Evolutionary conservation across 2,797 vertebrate species (phyloP), one percentile per base, ranked within the genome.

Genomic region (Xenopus petersii): DNA sequence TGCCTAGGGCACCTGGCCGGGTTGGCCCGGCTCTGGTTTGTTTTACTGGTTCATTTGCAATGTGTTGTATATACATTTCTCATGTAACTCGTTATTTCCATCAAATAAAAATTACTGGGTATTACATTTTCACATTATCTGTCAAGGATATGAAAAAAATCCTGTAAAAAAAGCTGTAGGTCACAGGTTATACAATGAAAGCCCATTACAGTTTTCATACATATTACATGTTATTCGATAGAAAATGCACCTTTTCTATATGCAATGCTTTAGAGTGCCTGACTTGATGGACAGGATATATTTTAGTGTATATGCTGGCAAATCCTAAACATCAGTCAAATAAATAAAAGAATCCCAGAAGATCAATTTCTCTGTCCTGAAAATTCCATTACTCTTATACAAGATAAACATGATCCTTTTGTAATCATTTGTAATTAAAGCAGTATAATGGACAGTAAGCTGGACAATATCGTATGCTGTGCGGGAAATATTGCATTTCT

Each of bases 321-420:
- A 48, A 1, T 21, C 42, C 7, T 17, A 64, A 74, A 73, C 81
- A 65, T 0, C 26, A 80, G 55, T 63, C 74, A 67, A 74, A 67
- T 75, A 75, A 64, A 58, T 48, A 3, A 33, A 71, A 76, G 59
- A 69, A 64, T 79, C 26, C 74, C 75, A 5, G 81, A 79, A 70
- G 70, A 36, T 36, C 36, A 36, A 36, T 36, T 16, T 71, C 16
- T 51, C 10, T 30, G 64, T 79, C 80, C 56, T 70, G 63, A 67
- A 42, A 71, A 21, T 64, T 36, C 36, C 36, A 36, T 82, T 75
- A 76, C 71, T 49, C 74, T 73, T 70, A 81, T 10, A 64, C 24
- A 75, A 46, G 51, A 62, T 76, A 81, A 62, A 24, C 72, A 10
- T 80, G 74, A 2, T 71, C 80, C 74, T 71, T 26, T 24, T 0